These are phyloP conservation scores for Physella acuta DNA, from an alignment of 1,140 invertebrate species.

Conservation along the genomic window DNA sequence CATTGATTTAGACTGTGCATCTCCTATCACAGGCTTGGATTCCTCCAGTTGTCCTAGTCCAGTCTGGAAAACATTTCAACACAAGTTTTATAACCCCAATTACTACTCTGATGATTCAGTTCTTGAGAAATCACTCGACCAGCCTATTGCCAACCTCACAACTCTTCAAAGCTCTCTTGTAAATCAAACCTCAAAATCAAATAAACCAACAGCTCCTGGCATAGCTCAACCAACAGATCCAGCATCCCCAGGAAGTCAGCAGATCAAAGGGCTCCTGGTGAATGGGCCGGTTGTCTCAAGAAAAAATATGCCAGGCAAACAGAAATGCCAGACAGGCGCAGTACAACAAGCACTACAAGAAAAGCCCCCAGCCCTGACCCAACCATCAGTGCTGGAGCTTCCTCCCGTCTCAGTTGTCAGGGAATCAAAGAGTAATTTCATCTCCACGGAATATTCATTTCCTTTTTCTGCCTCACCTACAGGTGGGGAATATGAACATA, in stretches of 20 bases:
- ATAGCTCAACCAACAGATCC: not conserved
- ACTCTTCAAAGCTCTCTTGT: too few species aligned
- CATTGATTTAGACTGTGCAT: too few species aligned
- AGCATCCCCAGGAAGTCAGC: not conserved
- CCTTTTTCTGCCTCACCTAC: slow-evolving; percentile 38
- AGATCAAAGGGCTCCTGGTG: not conserved
- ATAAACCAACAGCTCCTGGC: not conserved
- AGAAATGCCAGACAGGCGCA: not conserved
- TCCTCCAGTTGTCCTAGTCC: slow-evolving; percentile 1
- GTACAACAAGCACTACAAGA: not conserved
- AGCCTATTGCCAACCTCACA: too few species aligned
- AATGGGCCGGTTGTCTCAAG: not conserved
- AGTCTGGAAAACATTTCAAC: slow-evolving; percentile 8
- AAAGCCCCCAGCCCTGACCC: not conserved
- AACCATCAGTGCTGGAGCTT: slow-evolving; percentile 10
- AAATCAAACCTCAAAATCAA: too few species aligned
- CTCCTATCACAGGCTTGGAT: too few species aligned
- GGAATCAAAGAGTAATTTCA: slow-evolving; percentile 36
- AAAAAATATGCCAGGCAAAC: not conserved
- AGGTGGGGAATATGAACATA: slow-evolving; percentile 39
- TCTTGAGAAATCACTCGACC: too few species aligned
- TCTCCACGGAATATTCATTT: slow-evolving; percentile 39
- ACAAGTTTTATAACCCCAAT: slow-evolving; percentile 11
- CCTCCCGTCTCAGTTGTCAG: slow-evolving; percentile 38
- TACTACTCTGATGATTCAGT: slow-evolving; percentile 23